Base-by-base conservation (phyloP, 2,113 vertebrate species). In the Furnarius figulus region DNA sequence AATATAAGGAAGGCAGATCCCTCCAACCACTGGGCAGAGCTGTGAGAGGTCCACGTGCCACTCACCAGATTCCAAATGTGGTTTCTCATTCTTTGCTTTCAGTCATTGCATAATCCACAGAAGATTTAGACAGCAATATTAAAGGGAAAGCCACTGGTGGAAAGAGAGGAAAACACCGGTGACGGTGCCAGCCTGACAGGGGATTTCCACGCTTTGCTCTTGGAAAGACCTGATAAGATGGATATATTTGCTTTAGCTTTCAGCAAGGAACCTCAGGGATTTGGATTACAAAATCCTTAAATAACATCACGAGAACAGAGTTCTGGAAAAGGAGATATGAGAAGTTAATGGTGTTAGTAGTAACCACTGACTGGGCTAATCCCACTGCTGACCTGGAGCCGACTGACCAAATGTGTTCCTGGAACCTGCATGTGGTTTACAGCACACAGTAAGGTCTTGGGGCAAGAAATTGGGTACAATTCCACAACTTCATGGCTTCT, bases 241-340 rank as follows among this genome's bases (percentile, higher is more conserved):
- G 66, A 71, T 56, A 2, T 35, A 78, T 94, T 93, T 95, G 63
- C 47, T 84, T 77, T 63, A 74, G 42, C 44, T 97, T 75, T 58
- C 65, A 65, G 73, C 61, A 68, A 65, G 52, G 73, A 89, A 62
- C 56, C 62, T 44, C 33, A 85, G 55, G 66, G 62, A 85, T 63
- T 37, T 68, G 92, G 66, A 71, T 30, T 39, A 47, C 27, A 67
- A 78, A 85, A 42, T 0, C 8, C 39, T 56, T 35, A 25, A 88
- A 88, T 30, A 71, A 56, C 50, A 39, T 8, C 39, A 56, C 0
- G 4, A 81, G 93, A 67, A 42, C 0, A 16, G 56, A 81, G 52
- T 6, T 71, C 70, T 52, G 66, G 74, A 55, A 28, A 42, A 77
- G 31, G 62, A 61, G 90, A 75, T 3, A 39, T 10, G 56, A 81